These are phyloP conservation scores for Chrysemys picta DNA, from an alignment of 2,113 vertebrate genomes.

Conservation along the genomic window DNA sequence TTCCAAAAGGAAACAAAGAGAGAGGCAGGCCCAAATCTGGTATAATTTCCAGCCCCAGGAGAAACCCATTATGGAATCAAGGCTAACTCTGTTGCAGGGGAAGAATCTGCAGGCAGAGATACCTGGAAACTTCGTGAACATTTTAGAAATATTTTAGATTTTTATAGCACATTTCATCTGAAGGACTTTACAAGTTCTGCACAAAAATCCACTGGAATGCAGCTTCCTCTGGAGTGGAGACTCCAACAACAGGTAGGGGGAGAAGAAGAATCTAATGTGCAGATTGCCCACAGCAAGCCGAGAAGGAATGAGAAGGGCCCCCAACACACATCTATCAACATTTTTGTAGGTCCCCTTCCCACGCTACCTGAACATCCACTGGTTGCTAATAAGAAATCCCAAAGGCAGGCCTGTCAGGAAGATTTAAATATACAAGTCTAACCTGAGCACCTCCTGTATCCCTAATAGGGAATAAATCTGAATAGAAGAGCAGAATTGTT, in stretches of 20 bases:
- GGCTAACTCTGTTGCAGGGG: not conserved
- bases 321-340: not conserved
- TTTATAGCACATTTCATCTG: not conserved
- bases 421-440: not conserved
- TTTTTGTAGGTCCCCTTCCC: not conserved
- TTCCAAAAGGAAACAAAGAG: not conserved
- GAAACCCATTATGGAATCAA: not conserved
- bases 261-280: not conserved
- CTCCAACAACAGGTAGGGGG: not conserved
- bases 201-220: not conserved
- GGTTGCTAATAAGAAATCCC: not conserved
- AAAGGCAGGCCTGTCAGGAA: not conserved
- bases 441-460: not conserved
- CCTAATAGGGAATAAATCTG: not conserved
- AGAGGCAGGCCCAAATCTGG: too few relatives aligned
- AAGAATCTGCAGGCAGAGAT: not conserved
- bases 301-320: not conserved
- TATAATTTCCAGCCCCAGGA: too few relatives aligned
- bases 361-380: rapidly evolving
- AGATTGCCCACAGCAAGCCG: not conserved
- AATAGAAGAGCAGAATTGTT: not conserved
- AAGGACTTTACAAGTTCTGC: not conserved
- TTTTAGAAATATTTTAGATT: not conserved
- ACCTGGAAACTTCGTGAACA: not conserved
- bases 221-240: not conserved